These are phyloP conservation scores for Temnothorax nylanderi DNA, from an alignment of 1,140 invertebrate genomes.

Conservation along the genomic window DNA sequence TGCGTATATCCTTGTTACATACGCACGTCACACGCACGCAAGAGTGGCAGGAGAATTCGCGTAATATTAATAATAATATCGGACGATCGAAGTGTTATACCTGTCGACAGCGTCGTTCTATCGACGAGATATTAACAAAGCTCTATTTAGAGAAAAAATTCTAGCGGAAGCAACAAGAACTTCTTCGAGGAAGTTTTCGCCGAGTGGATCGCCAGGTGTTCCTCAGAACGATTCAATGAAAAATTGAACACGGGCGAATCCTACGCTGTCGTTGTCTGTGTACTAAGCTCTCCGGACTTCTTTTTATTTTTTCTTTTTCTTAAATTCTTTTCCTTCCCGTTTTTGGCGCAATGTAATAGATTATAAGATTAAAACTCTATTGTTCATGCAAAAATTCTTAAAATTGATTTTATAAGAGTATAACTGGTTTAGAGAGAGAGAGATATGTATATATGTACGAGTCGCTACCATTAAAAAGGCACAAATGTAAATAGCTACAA, in stretches of 20 bases:
- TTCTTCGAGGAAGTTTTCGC: neutral
- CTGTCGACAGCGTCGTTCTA: neutral
- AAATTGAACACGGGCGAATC: slow-evolving; percentile 7
- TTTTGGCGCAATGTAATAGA: neutral
- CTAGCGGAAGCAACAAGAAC: slow-evolving; percentile 22
- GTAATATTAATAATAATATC: slow-evolving; percentile 40
- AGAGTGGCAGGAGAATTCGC: slow-evolving; percentile 51
- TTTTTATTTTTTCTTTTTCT: neutral
- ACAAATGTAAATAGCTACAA: slow-evolving; percentile 58
- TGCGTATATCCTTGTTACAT: slow-evolving; percentile 10
- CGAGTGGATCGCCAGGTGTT: neutral
- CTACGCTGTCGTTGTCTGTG: slow-evolving; percentile 39
- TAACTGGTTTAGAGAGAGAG: slow-evolving; percentile 11
- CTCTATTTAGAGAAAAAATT: slow-evolving; percentile 22
- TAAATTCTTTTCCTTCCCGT: neutral
- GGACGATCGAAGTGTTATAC: slow-evolving; percentile 30
- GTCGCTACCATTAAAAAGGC: slow-evolving; percentile 51
- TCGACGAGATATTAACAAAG: neutral
- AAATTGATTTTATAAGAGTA: slow-evolving; percentile 25
- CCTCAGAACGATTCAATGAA: neutral
- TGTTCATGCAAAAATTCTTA: slow-evolving; percentile 40
- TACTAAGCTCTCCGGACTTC: slow-evolving; percentile 19
- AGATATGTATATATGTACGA: neutral
- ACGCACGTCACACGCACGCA: slow-evolving; percentile 27
- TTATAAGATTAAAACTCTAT: slow-evolving; percentile 46